Evolutionary conservation across 2,888 invertebrate genomes (phyloP), one percentile per base, ranked within the genome.

Genomic region (Dermolepida albohirtum): DNA sequence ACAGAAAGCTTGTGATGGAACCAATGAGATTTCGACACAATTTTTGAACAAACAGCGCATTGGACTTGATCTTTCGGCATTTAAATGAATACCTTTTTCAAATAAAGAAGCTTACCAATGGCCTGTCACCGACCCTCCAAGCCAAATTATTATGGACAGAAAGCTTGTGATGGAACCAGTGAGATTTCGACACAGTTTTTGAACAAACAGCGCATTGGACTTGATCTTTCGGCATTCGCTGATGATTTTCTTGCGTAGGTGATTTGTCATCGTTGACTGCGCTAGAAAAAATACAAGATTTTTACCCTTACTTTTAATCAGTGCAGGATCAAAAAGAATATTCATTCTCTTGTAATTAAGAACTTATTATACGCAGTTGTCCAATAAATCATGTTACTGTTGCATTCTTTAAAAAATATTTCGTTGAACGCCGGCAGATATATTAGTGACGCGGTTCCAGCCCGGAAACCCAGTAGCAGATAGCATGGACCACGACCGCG

Each of bases 91-190:
- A n/a, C n/a, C n/a, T n/a, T n/a, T n/a, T n/a, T n/a, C n/a, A n/a
- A n/a, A n/a, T n/a, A n/a, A n/a, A n/a, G n/a, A n/a, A n/a, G n/a
- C 82, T 85, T 83, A 88, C 89, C 76, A 88, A 77, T 50, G 86
- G 84, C 43, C 76, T 70, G 62, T 86, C 85, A 39, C 86, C 87
- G 17, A 85, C 82, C 63, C 82, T 79, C 89, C 89, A 89, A 7
- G 86, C 85, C 72, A 89, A 80, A 72, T 88, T 86, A 68, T 87
- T 85, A 78, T 90, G 90, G 51, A 79, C 77, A 27, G 75, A 75
- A 43, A 85, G 79, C 68, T 87, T 88, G 74, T 89, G 89, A 6
- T 75, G 70, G 2, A 75, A 43, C 88, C 89, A 90, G 8, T 77
- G 44, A 4, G 67, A 74, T 57, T 79, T 83, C 2, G 74, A 70